Percentiles rank a stretch among this genome's conserved stretches.
These are phyloP conservation scores for Rallus crepitans DNA, from an alignment of 2,797 vertebrate species.

Conservation along the genomic window DNA sequence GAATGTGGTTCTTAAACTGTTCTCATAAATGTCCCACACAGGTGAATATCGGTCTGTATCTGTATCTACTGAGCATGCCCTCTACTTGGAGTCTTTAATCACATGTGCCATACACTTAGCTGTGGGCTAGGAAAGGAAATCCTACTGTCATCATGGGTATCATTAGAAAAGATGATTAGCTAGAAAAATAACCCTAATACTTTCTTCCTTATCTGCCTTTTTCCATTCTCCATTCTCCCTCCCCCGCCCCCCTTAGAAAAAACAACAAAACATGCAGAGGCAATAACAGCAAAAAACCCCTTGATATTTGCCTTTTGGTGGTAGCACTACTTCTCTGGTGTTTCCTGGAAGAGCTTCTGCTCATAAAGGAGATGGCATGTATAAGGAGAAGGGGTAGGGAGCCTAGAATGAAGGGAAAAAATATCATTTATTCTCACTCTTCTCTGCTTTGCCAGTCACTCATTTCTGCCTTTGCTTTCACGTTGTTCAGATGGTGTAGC, in stretches of 20 bases:
- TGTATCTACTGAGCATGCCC: background rate
- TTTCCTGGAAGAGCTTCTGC: background rate
- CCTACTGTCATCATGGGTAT: background rate
- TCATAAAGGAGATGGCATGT: background rate
- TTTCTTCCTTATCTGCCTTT: background rate
- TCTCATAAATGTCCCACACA: constrained; percentile 47
- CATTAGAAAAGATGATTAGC: background rate
- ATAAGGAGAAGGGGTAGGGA: background rate
- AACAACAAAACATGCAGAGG: background rate
- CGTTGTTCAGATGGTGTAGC: background rate
- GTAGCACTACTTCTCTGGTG: background rate
- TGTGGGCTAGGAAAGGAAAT: background rate
- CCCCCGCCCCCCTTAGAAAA: too few species aligned
- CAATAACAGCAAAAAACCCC: background rate
- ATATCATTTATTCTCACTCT: background rate
- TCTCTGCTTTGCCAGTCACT: background rate
- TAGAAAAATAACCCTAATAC: background rate
- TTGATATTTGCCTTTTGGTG: background rate
- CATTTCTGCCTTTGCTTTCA: background rate
- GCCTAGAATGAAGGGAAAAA: background rate
- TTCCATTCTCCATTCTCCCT: background rate
- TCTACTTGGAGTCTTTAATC: background rate
- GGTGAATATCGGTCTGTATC: constrained; percentile 16
- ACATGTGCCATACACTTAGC: background rate
- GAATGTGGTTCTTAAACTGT: constrained; percentile 32